Evolutionary conservation across 1,140 invertebrate species (phyloP), one percentile per base, ranked within the genome.

Genomic region (Halyomorpha halys): DNA sequence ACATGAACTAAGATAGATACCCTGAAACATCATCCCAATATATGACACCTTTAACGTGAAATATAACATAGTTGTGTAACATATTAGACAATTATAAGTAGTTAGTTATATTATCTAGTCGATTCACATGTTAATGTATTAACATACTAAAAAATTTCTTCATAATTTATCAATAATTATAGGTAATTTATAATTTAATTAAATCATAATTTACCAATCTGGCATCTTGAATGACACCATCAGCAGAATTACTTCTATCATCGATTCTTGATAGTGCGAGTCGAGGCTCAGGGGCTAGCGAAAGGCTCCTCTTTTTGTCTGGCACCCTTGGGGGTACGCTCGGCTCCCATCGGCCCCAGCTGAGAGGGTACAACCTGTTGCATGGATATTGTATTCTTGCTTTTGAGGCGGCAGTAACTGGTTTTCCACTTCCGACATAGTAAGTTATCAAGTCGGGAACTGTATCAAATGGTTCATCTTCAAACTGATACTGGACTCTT

Each of bases 371-470:
- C 65, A 81, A 77, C 30, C 90, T 78, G 69, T 89, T 87, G 34
- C 82, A 80, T 3, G 91, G 90, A 66, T 80, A 82, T 61, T 82
- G 81, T 53, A 98, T 93, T 51, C 89, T 80, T 0, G 92, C 93
- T 1, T 91, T 90, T 14, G 92, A 94, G 0, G 86, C 85, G 16
- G 83, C 81, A 0, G 93, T 94, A 69, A 97, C 90, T 0, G 90
- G 85, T 72, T 83, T 83, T 25, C 87, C 87, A 45, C 89, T 92
- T 0, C 91, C 89, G n/a, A 95, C 91, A 73, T 98, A 95, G 65
- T 87, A 95, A 3, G 91, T 94, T 66, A 97, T 92, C 27, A 98
- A 79, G 75, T 95, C 91, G 0, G 92, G 89, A 14, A 97, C 90
- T 2, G 91, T 93, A 71, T 92, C 89, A 71, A 94, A 97, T 0